A percentile compares a stretch with the other conserved stretches of the same genome.
Evolutionary conservation across 2,888 invertebrate genomes (phyloP).

Genomic region (Chydorus sphaericus): DNA sequence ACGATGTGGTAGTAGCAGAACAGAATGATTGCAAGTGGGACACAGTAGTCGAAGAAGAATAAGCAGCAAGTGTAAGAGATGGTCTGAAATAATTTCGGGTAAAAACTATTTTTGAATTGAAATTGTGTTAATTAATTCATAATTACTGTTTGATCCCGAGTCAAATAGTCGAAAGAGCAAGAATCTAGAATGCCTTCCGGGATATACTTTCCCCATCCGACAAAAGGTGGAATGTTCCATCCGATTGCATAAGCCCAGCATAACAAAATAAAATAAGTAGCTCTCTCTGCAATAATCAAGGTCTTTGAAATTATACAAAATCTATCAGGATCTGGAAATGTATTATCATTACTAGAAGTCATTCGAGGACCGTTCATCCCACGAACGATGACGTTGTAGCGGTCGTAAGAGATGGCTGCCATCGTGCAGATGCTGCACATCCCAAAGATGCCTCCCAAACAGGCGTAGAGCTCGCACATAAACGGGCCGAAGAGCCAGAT

Average conservation of each 20-base stretch:
- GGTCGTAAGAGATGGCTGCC: constrained; percentile 30
- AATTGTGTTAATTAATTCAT: background rate
- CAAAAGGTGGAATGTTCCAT: constrained; percentile 31
- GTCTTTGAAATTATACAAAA: background rate
- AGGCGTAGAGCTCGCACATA: constrained; percentile 29
- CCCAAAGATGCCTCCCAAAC: constrained; percentile 31
- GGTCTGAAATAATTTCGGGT: too few species aligned
- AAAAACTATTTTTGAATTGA: background rate
- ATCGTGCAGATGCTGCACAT: constrained; percentile 32
- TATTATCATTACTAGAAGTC: background rate
- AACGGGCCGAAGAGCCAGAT: constrained; percentile 26
- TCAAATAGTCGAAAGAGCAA: constrained; percentile 38
- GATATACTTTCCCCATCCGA: constrained; percentile 35
- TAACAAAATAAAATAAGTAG: constrained; percentile 14
- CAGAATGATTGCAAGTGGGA: constrained; percentile 39
- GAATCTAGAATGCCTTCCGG: constrained; percentile 37
- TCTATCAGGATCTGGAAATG: background rate
- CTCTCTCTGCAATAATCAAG: constrained; percentile 11
- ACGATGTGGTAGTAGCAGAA: constrained; percentile 47
- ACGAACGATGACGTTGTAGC: constrained; percentile 31
- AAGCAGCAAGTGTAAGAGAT: constrained; percentile 17
- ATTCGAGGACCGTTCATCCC: constrained; percentile 19
- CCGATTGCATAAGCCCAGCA: constrained; percentile 18
- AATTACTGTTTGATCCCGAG: constrained; percentile 20
- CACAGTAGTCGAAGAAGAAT: constrained; percentile 34